Evolutionary conservation across 2,113 vertebrate genomes (phyloP), one percentile per base, ranked within the genome.

Genomic region (Cervus canadensis): DNA sequence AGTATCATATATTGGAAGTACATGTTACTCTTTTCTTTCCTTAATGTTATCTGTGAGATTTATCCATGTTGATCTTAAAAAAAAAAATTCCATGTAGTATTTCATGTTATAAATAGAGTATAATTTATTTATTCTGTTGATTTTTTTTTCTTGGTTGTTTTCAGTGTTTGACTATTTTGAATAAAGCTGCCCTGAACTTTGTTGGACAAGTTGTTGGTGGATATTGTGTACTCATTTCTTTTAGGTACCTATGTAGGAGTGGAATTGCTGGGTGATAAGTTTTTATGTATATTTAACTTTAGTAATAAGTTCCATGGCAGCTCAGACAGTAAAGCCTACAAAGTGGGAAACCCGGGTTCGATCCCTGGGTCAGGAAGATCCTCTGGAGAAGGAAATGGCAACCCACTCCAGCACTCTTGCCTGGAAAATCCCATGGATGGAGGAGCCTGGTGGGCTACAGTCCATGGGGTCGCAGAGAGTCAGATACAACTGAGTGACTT

Each of bases 81-180:
- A 89, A 54, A 26, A 95, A 88, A 83, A 71, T 83, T 15, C 50
- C 91, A 1, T 94, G 19, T 97, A 87, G 13, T 87, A 40, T 94
- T 89, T 90, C 3, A n/a, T 98, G 87, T 95, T 95, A 74, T 91
- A 33, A 79, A 59, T 87, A 93, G 79, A 87, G 17, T 8, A 50
- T 14, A 67, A 0, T 93, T 76, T 71, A 62, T 82, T 56, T 79
- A 54, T 90, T 94, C 16, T 97, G 6, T 90, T 97, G 45, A 81
- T 92, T 36, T 85, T 82, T 96, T 87, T 91, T 93, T 91, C 78
- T 33, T 86, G 25, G 28, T 94, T 93, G 28, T 89, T 90, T 89
- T 74, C 54, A 88, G 40, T 67, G 15, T 91, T 88, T 79, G 62
- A 12, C 54, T 87, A 11, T 94, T 97, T 76, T 78, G 56, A 74